phyloP scores from a whole-genome alignment of 2,113 vertebrate species.

The Falco punctatus region DNA sequence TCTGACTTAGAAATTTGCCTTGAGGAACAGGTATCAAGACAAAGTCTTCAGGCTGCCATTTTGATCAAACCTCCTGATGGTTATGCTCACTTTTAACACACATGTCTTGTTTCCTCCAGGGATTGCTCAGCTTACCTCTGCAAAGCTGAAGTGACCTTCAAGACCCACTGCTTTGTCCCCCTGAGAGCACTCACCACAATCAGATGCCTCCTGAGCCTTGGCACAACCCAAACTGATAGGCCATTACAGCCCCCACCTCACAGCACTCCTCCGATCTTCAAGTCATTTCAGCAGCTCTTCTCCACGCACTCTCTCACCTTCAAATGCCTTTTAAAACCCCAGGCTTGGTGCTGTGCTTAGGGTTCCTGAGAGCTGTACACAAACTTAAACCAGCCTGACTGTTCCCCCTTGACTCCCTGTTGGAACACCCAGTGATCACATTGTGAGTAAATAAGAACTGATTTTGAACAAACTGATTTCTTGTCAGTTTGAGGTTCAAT shows the following conservation, averaged over 20 bases:
- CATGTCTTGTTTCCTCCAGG: rapidly evolving
- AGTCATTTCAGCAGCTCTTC: background rate
- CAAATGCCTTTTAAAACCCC: background rate
- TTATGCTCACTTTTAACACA: background rate
- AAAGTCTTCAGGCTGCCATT: background rate
- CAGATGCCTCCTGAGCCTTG: background rate
- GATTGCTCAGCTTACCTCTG: background rate
- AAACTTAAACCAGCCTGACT: background rate
- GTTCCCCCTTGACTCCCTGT: background rate
- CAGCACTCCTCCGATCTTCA: background rate
- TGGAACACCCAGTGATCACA: background rate
- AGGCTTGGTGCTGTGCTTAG: too few relatives aligned
- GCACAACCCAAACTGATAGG: background rate
- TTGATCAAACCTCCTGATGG: background rate
- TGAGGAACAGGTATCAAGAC: background rate
- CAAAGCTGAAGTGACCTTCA: background rate
- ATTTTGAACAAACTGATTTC: background rate
- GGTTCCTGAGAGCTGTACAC: background rate
- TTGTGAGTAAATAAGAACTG: background rate
- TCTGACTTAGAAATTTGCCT: background rate
- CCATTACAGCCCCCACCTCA: background rate
- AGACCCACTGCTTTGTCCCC: too few relatives aligned
- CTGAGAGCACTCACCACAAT: background rate
- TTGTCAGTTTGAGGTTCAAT: background rate
- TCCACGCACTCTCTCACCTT: rapidly evolving